Conservation (phyloP, 2,113 vertebrate species). For the Gorsachius goisagi region DNA sequence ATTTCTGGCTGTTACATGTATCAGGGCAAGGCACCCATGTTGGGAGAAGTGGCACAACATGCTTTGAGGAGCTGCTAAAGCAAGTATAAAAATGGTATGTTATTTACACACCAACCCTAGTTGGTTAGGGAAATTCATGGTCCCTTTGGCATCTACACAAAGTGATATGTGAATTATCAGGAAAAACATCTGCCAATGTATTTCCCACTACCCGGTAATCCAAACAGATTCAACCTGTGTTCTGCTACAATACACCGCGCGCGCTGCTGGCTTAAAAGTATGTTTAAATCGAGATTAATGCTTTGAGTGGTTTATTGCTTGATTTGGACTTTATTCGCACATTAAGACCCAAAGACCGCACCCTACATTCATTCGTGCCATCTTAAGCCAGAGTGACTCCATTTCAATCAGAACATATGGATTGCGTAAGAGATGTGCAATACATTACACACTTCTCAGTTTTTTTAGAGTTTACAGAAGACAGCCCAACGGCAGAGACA, state of each 20-base stretch:
- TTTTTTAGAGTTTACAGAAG: background rate
- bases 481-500: background rate
- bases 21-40: accelerated
- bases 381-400: background rate
- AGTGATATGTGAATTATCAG: background rate
- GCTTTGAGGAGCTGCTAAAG: background rate
- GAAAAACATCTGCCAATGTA: background rate
- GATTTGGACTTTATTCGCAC: background rate
- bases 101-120: background rate
- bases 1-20: background rate
- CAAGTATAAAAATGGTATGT: background rate
- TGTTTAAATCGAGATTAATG: background rate
- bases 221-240: background rate
- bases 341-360: background rate
- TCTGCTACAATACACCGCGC: accelerated
- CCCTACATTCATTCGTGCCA: background rate
- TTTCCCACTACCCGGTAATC: background rate
- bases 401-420: background rate
- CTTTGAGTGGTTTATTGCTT: background rate
- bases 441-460: background rate
- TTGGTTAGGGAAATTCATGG: background rate
- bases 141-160: background rate
- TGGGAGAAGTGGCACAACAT: accelerated
- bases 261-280: background rate
- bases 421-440: background rate